Base-by-base conservation (phyloP, 2,888 invertebrate genomes). In the Arge pagana region DNA sequence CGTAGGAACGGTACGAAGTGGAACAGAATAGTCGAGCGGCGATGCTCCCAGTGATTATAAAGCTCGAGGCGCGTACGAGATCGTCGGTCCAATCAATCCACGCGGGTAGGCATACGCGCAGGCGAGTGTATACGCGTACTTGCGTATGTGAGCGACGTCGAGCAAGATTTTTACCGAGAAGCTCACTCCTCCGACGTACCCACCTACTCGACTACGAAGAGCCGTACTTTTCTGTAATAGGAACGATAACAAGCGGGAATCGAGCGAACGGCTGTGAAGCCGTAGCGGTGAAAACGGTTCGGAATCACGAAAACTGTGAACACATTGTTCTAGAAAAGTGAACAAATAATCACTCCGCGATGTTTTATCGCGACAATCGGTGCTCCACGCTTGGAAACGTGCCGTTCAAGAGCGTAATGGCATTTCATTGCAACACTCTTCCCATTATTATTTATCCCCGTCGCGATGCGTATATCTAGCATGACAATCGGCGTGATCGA, bases 261-360 rank as follows among this genome's bases (percentile, higher is more conserved):
- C 62, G 67, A 63, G 63, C 58, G 62, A 62, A 31, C 48, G 52
- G 33, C 35, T 21, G 15, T 43, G 19, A 30, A 16, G 15, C 41
- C 28, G 28, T 28, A 28, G 41, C 39, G 15, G 39, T 39, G 13
- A n/a, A n/a, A n/a, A n/a, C n/a, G n/a, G n/a, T n/a, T n/a, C n/a
- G n/a, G n/a, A n/a, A n/a, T n/a, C n/a, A n/a, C n/a, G n/a, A n/a
- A n/a, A n/a, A n/a, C n/a, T n/a, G n/a, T n/a, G n/a, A n/a, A 8
- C 18, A 64, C 61, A 63, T 63, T 63, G 61, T 56, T 67, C 62
- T 43, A 66, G 65, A 66, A 68, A 68, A 66, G 70, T 70, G 68
- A 69, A 70, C 70, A 68, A 67, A 70, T 69, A 68, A 70, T 70
- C 68, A 65, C 69, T 66, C 59, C n/a, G n/a, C n/a, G n/a, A n/a